Evolutionary conservation across 1,140 invertebrate species (phyloP), one percentile per base, ranked within the genome.

Genomic region (Listronotus bonariensis): DNA sequence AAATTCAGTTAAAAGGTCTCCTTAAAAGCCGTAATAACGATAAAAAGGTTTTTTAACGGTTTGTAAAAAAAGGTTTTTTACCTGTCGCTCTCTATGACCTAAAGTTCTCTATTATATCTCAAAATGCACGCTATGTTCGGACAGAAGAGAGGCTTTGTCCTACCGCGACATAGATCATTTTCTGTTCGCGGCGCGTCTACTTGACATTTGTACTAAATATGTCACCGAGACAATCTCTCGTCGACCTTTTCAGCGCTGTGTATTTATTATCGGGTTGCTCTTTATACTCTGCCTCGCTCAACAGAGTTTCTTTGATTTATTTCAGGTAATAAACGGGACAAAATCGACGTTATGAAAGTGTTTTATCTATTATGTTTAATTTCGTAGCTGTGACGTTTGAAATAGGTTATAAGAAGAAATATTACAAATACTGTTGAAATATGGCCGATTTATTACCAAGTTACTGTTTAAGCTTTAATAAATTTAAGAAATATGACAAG

Each of bases 131-230:
- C n/a, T 3, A 14, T 40, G 38, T 43, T 18, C 41, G 41, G n/a
- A 15, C 41, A 18, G 41, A 8, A 43, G n/a, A 8, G 41, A 5
- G 49, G 6, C 31, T n/a, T 36, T 15, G 26, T 52, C 10, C 49
- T n/a, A 14, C 46, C 36, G 6, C 48, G 17, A 32, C 59, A 55
- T 63, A 63, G 51, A 63, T 63, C 60, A 63, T 63, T 40, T 55
- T 55, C 51, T 45, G 38, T 15, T 10, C 10, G 9, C n/a, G 14
- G 15, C 9, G 8, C 11, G 31, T 56, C 58, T 42, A 55, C 51
- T 63, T 42, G 60, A 55, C 60, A 63, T 63, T 63, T 63, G 42
- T 52, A 63, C 51, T 55, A 63, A 63, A 63, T 55, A 63, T 63
- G 60, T 63, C 60, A 63, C 60, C 60, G 38, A 55, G 52, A 63